Base-by-base conservation (phyloP, 1,140 invertebrate genomes). In the Spodoptera litura region DNA sequence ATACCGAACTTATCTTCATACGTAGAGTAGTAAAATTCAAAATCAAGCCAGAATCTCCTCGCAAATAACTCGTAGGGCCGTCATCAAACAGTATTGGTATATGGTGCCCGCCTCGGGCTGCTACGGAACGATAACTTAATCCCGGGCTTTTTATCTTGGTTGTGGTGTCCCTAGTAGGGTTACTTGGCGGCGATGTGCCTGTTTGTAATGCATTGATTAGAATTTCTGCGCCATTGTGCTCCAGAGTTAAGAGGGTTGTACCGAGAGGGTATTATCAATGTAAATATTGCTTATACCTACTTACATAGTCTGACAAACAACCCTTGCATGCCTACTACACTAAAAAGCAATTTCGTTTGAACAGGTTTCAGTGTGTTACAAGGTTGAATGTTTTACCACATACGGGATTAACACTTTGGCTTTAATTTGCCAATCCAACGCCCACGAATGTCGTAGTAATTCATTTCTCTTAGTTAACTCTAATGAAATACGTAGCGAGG, bases 111-210 rank as follows among this genome's bases (percentile, higher is more conserved):
- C 51, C 61, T 44, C 35, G 27, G 72, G 49, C 72, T 78, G 76
- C 55, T 35, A 15, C 25, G 58, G 49, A 31, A 74, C 66, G 77
- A 82, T 79, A 82, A 78, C 77, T 82, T 79, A 79, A 82, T 78
- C 78, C 81, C 25, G 58, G 73, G 31, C 20, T 82, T 82, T 79
- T 82, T 77, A 77, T 77, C 61, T 55, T 58, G n/a, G 53, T 49
- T 20, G 15, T 49, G 72, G 38, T 66, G 62, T 27, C 51, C 49
- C 58, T 59, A 44, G 20, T 59, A 75, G 73, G 73, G 73, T 75
- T 35, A 38, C 72, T 61, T 62, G 62, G 35, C 31, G 35, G 12
- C 61, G 61, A 64, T 49, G 58, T 61, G 61, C 61, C 56, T 62
- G 58, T 64, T 52, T 64, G 44, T 35, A 64, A 75, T 35, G 59